Evolutionary conservation across 2,888 invertebrate species (phyloP), one percentile per base, ranked within the genome.

Genomic region (Baronia brevicornis): DNA sequence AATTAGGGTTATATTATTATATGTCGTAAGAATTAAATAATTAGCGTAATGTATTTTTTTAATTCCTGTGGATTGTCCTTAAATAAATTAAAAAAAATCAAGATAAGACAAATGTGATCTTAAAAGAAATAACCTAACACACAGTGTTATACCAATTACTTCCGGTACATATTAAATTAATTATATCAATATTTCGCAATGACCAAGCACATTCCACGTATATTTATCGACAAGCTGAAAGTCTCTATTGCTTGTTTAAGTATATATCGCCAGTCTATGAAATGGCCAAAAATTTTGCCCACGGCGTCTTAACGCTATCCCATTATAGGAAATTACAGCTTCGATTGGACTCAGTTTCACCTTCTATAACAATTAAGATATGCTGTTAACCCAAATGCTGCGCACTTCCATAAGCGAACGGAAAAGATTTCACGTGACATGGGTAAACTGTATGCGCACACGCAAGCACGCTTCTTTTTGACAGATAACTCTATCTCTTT

Each of bases 311-410:
- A n/a, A 38, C 12, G 39, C 30, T 33, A 33, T 25, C 29, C 35
- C 22, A 33, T 33, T 38, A 38, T 41, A 31, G 40, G 44, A 44
- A 50, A 50, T 43, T 18, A 33, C 26, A 48, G 43, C 44, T 46
- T 24, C 38, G 32, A 62, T 68, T 67, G 37, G 60, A 28, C 44
- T 47, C 60, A 61, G 61, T 69, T 67, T 69, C 65, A 60, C 60
- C 52, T 46, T 39, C 48, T 40, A 48, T 39, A 41, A 33, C 39
- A 36, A 45, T 46, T 47, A 41, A 36, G 36, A 39, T 28, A 25
- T 41, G 46, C 40, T 43, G 43, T 52, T 51, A 54, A 50, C 52
- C 47, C 41, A 40, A 43, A 47, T 51, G 43, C 30, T 27, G 14
- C n/a, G n/a, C 3, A 19, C 22, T 27, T 38, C 28, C 21, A 31